Evolutionary conservation across 2,888 invertebrate genomes (phyloP).

Genomic region (Malachius bipustulatus): DNA sequence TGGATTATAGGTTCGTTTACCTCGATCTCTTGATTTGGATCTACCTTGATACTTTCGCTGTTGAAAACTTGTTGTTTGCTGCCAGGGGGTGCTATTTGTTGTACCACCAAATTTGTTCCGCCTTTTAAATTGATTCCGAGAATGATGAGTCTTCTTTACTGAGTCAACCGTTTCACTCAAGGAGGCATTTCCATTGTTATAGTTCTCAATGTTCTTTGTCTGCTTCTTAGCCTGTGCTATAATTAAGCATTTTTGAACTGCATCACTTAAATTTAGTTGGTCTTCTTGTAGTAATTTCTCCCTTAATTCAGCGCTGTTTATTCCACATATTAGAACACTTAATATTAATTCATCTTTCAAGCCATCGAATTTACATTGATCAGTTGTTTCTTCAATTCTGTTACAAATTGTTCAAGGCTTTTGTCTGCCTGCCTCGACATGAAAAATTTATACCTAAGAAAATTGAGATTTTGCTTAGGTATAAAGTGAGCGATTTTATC

Average conservation of each 20-base stretch:
- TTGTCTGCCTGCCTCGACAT: constrained; percentile 5
- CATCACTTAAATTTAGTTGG: constrained; percentile 11
- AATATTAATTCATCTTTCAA: constrained; percentile 4
- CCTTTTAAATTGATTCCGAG: no score
- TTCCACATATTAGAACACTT: constrained; percentile 7
- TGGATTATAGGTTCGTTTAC: no score
- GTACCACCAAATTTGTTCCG: no score
- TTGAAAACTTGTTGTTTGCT: no score
- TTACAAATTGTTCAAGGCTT: constrained; percentile 10
- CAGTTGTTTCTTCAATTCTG: constrained; percentile 8
- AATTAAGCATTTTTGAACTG: constrained; percentile 13
- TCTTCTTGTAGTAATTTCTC: constrained; percentile 14
- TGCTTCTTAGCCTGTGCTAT: constrained; percentile 7
- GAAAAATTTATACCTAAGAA: no score
- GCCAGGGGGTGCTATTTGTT: no score
- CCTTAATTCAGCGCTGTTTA: constrained; percentile 9
- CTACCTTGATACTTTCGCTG: no score
- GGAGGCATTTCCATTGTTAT: neutral
- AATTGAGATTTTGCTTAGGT: constrained; percentile 13
- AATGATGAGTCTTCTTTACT: neutral
- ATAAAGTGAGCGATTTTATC: constrained; percentile 17
- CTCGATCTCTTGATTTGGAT: no score
- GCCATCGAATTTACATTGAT: constrained; percentile 8
- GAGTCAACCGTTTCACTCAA: neutral
- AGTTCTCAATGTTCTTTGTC: neutral